These are phyloP conservation scores for Papilio polyxenes DNA, from an alignment of 1,140 invertebrate genomes.

Conservation along the genomic window DNA sequence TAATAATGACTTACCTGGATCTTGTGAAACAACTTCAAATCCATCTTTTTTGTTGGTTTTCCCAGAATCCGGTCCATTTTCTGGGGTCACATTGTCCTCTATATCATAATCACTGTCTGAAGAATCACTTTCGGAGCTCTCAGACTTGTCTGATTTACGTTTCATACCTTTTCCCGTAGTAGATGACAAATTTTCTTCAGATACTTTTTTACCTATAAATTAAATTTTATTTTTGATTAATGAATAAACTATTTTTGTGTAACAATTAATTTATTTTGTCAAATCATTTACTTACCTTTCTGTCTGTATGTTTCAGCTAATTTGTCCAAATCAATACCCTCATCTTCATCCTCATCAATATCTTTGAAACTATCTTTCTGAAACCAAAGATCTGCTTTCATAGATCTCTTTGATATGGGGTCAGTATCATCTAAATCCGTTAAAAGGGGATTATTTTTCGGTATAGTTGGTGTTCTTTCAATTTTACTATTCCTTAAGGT, in stretches of 20 bases:
- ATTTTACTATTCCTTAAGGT: constrained; percentile 71
- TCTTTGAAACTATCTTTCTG: constrained; percentile 94
- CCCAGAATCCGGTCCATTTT: constrained; percentile 57
- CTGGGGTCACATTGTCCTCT: constrained; percentile 74
- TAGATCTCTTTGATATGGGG: constrained; percentile 85
- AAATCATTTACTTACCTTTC: constrained; percentile 80
- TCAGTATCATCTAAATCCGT: constrained; percentile 91
- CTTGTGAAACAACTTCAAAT: constrained; percentile 86
- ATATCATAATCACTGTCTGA: constrained; percentile 84
- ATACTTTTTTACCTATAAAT: constrained; percentile 78
- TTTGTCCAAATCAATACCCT: constrained; percentile 92
- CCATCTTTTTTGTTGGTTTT: constrained; percentile 80
- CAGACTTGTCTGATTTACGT: constrained; percentile 63
- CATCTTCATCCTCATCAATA: constrained; percentile 89
- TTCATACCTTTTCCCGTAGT: constrained; percentile 61
- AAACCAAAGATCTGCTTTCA: constrained; percentile 94
- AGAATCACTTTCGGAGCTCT: constrained; percentile 75
- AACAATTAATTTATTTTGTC: background rate
- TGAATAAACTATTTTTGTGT: background rate
- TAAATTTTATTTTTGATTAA: background rate
- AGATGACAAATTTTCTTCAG: constrained; percentile 68
- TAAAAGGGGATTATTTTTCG: constrained; percentile 88
- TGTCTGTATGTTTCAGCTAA: constrained; percentile 87
- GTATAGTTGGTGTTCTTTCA: constrained; percentile 63
- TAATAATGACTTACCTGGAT: constrained; percentile 71